Evolutionary conservation across 2,888 invertebrate genomes (phyloP).

Genomic region (Balanococcus diminutus): DNA sequence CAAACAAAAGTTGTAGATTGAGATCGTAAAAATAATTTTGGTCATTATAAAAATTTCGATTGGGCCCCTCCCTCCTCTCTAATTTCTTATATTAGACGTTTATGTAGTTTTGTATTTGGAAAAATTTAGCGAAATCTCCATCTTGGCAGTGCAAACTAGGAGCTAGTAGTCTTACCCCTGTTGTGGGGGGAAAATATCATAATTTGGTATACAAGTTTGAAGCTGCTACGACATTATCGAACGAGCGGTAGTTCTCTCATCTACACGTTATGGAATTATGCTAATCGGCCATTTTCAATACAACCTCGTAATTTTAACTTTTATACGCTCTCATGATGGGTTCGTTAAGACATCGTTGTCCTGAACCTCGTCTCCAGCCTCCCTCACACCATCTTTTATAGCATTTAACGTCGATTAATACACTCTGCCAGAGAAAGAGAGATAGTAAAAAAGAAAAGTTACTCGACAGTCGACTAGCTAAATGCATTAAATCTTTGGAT

Average conservation of each 20-base stretch:
- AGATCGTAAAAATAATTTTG: no score
- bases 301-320: conserved; percentile 27
- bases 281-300: conserved; percentile 3
- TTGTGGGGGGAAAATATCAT: not conserved
- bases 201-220: not conserved
- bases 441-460: not conserved
- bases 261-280: conserved; percentile 13
- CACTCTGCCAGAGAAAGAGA: not conserved
- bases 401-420: not conserved
- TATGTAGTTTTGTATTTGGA: no score
- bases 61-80: no score
- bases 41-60: no score
- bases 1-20: no score
- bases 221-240: not conserved
- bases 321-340: not conserved
- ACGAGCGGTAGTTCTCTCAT: not conserved
- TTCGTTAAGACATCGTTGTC: not conserved
- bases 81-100: no score
- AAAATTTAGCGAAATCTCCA: no score
- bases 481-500: not conserved
- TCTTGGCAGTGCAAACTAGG: no score
- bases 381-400: not conserved
- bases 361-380: not conserved
- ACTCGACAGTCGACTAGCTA: not conserved
- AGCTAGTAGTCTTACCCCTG: no score